phyloP scores from a whole-genome alignment of 2,113 vertebrate species.

The Seriola quinqueradiata region DNA sequence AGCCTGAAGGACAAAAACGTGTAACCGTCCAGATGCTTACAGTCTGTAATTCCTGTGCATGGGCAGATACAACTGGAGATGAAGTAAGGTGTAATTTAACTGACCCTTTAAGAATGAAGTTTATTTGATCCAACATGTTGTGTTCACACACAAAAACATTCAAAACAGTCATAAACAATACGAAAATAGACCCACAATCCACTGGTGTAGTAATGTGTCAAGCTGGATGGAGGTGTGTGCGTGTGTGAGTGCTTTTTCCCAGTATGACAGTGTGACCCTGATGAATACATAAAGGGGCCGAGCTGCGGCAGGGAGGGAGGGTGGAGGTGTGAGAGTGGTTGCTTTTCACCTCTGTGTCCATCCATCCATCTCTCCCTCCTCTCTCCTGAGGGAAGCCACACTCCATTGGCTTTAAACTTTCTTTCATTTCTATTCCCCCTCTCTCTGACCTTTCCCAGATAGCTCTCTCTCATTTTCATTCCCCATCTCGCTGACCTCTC shows the following conservation, averaged over 20 bases:
- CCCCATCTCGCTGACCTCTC: slow-evolving; percentile 64
- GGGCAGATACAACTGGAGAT: no score
- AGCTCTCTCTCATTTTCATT: slow-evolving; percentile 61
- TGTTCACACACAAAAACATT: no score
- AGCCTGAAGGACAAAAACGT: no score
- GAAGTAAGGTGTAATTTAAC: no score
- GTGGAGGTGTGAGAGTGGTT: slow-evolving; percentile 20
- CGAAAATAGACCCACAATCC: background rate
- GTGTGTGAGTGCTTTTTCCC: slow-evolving; percentile 7
- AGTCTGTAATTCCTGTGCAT: no score
- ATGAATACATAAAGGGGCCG: slow-evolving; percentile 26
- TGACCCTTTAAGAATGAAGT: no score
- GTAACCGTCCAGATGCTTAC: no score
- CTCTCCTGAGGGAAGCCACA: slow-evolving; percentile 46
- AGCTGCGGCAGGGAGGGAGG: slow-evolving; percentile 2
- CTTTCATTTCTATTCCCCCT: slow-evolving; percentile 61
- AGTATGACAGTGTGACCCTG: slow-evolving; percentile 16
- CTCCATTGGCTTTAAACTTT: slow-evolving; percentile 66
- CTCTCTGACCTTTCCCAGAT: slow-evolving; percentile 64
- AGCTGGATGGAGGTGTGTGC: background rate
- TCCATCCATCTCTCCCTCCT: slow-evolving; percentile 39
- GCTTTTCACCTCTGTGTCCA: slow-evolving; percentile 39
- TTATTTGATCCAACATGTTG: no score
- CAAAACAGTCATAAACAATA: no score
- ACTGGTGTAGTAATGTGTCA: background rate